phyloP scores from a whole-genome alignment of 2,113 vertebrate genomes.

The Aptenodytes patagonicus region DNA sequence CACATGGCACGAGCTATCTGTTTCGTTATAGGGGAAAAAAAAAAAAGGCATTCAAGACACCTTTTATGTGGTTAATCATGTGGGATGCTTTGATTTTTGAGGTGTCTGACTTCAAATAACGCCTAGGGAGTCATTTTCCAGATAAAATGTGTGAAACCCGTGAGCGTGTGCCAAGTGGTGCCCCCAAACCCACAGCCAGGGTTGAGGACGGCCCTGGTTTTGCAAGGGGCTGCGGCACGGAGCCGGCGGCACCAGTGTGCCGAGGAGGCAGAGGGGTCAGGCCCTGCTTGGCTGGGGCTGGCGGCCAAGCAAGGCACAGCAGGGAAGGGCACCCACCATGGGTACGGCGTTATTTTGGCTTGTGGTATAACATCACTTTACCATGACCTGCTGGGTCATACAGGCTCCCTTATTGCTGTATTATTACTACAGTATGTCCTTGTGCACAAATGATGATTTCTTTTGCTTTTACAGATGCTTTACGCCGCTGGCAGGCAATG shows the following conservation, averaged over 20 bases:
- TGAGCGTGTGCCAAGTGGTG: rapidly evolving
- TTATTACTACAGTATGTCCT: rapidly evolving
- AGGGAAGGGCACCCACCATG: rapidly evolving
- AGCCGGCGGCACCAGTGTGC: rapidly evolving
- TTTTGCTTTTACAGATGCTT: background rate
- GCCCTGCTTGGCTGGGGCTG: background rate
- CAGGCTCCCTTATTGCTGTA: background rate
- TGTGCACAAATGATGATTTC: rapidly evolving
- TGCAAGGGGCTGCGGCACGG: rapidly evolving
- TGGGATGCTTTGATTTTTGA: slow-evolving; percentile 2
- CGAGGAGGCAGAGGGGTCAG: rapidly evolving
- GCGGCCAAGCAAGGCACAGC: background rate
- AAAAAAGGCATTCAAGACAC: background rate
- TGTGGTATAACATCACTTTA: background rate
- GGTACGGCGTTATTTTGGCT: rapidly evolving
- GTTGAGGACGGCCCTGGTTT: background rate
- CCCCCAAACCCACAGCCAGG: background rate
- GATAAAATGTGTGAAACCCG: rapidly evolving
- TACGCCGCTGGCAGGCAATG: rapidly evolving
- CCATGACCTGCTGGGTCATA: rapidly evolving
- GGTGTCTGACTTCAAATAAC: background rate
- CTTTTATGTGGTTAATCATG: background rate
- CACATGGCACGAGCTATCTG: background rate
- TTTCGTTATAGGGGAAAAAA: background rate
- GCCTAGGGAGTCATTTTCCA: background rate